Evolutionary conservation across 2,797 vertebrate species (phyloP), one percentile per base, ranked within the genome.

Genomic region (Artibeus jamaicensis): DNA sequence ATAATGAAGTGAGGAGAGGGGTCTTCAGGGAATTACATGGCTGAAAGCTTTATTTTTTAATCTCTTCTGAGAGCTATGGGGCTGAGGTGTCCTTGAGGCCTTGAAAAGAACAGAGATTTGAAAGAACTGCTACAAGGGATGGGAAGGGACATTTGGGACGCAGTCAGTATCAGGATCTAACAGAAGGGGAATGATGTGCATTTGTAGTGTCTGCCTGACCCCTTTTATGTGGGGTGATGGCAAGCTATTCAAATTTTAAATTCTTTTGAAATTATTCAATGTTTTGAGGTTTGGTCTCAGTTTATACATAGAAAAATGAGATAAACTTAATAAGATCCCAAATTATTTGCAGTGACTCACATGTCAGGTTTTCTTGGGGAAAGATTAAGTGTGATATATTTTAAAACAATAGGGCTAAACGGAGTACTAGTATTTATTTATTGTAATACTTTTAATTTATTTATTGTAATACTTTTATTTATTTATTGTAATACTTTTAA

Each of bases 301-400:
- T 57, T 95, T 78, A 55, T 86, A 91, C 74, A 86, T 86, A 74
- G 68, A 18, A 94, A 82, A 78, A 46, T 42, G 55, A 82, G 50
- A 67, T 76, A 73, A 10, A 57, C 16, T 94, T 95, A 78, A 70
- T 91, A 93, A 85, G 53, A 86, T 62, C 26, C 42, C 73, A 83
- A 46, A 74, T 96, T 88, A 87, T 90, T 94, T 85, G 46, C 22
- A 92, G 6, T 85, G 86, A 91, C 50, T 92, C 77, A 91, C 4
- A 53, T 59, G 78, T 39, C 22, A 81, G 53, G 16, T 70, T 86
- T 94, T 84, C 39, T 44, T 79, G 48, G 39, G 29, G 91, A 85
- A 73, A 24, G 24, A 32, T 68, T 78, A 76, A 71, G n/a, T 91
- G 78, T 92, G 77, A 71, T 77, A 37, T 42, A 77, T 90, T 55